phyloP scores from a whole-genome alignment of 2,797 vertebrate species.

The Eulemur coronatus region DNA sequence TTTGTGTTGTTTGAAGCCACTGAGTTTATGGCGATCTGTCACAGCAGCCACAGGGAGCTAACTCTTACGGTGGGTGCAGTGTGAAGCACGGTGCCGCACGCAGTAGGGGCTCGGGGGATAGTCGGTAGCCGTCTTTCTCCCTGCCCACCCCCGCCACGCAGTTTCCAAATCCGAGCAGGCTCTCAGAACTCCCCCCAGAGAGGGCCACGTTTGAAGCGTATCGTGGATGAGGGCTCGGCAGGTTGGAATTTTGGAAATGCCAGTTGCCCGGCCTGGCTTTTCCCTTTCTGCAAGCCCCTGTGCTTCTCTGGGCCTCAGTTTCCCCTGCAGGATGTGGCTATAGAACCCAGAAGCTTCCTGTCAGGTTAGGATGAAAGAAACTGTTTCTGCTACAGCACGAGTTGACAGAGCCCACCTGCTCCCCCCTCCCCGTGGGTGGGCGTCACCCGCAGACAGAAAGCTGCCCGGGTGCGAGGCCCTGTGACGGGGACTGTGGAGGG shows the following conservation, averaged over 20 bases:
- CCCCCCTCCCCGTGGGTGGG: accelerated
- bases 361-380: background rate
- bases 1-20: background rate
- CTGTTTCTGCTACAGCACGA: background rate
- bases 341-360: background rate
- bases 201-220: background rate
- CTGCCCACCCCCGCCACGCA: accelerated
- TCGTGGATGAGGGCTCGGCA: background rate
- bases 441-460: too few species aligned
- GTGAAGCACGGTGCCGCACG: accelerated
- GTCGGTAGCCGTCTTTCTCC: background rate
- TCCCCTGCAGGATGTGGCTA: background rate
- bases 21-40: background rate
- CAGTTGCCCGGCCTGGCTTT: background rate
- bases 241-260: background rate
- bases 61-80: background rate
- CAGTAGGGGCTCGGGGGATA: background rate
- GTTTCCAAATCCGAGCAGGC: background rate
- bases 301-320: background rate
- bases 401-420: background rate
- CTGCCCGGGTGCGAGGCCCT: too few species aligned
- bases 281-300: background rate
- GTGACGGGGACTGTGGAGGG: background rate
- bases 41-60: background rate
- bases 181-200: background rate